Percentiles rank a stretch among this genome's conserved stretches.
phyloP scores from a whole-genome alignment of 2,113 vertebrate genomes.

The Odontophorus gujanensis region DNA sequence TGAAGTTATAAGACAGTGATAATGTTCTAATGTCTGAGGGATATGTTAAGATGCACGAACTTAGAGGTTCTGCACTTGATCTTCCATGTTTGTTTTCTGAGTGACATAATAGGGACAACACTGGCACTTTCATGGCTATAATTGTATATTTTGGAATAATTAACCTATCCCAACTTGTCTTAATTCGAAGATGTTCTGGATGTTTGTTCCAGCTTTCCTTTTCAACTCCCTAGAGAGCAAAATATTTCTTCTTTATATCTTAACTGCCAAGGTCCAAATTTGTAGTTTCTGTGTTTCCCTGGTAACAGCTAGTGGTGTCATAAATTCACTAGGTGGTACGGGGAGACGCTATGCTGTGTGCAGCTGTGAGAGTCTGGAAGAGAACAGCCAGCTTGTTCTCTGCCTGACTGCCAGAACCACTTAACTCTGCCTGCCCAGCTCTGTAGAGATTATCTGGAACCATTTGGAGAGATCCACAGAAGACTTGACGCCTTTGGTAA shows the following conservation, averaged over 20 bases:
- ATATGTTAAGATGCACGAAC: neutral
- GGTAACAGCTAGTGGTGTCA: conserved; percentile 43
- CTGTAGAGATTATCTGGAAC: neutral
- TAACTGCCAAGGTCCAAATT: conserved; percentile 34
- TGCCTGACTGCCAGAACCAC: neutral
- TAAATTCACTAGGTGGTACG: conserved; percentile 11
- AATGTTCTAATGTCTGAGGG: neutral
- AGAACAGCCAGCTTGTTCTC: neutral
- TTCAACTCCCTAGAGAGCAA: conserved; percentile 7
- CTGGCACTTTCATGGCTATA: neutral
- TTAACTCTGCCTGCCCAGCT: neutral
- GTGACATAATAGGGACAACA: neutral
- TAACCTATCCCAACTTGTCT: neutral
- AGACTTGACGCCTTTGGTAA: neutral
- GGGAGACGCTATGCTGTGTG: neutral
- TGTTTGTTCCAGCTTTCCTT: conserved; percentile 7
- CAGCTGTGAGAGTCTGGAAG: neutral
- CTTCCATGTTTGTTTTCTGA: neutral
- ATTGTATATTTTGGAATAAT: neutral
- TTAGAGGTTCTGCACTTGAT: neutral
- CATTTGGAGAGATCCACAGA: neutral
- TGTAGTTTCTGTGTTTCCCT: conserved; percentile 52
- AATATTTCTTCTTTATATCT: neutral
- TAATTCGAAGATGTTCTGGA: neutral
- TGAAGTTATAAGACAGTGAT: neutral